A percentile compares a stretch with the other conserved stretches of the same genome.
phyloP scores from a whole-genome alignment of 2,797 vertebrate genomes.

The Sebastiscus tertius region DNA sequence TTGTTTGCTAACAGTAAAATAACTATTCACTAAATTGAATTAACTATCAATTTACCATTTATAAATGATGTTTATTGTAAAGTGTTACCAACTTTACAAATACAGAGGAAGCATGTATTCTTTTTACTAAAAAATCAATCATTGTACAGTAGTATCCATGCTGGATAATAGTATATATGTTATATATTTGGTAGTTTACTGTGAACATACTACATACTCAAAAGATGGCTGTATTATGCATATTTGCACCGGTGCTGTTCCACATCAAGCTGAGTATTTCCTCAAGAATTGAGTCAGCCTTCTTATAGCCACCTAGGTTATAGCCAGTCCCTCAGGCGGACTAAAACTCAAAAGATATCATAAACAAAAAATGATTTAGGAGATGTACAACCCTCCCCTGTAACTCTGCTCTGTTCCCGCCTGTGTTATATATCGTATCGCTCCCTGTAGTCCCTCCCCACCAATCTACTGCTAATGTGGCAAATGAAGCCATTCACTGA shows the following conservation, averaged over 20 bases:
- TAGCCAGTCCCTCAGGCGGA: neutral
- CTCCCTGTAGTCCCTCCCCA: neutral
- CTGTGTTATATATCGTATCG: neutral
- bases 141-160: neutral
- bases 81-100: no score
- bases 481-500: conserved; percentile 43
- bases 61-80: no score
- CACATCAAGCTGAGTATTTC: conserved; percentile 9
- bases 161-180: neutral
- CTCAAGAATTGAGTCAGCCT: neutral
- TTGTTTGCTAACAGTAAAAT: no score
- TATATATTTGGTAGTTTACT: neutral
- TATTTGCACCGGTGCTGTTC: neutral
- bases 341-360: conserved; percentile 6
- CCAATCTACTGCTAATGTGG: conserved; percentile 37
- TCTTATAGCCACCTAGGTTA: conserved; percentile 5
- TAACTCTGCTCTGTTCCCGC: neutral
- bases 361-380: conserved; percentile 28
- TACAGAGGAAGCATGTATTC: neutral
- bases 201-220: neutral
- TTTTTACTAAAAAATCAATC: neutral
- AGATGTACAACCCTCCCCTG: neutral
- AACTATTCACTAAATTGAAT: no score
- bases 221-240: neutral
- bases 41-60: no score